Evolutionary conservation across 2,797 vertebrate species (phyloP).

Genomic region (Sarcoramphus papa): DNA sequence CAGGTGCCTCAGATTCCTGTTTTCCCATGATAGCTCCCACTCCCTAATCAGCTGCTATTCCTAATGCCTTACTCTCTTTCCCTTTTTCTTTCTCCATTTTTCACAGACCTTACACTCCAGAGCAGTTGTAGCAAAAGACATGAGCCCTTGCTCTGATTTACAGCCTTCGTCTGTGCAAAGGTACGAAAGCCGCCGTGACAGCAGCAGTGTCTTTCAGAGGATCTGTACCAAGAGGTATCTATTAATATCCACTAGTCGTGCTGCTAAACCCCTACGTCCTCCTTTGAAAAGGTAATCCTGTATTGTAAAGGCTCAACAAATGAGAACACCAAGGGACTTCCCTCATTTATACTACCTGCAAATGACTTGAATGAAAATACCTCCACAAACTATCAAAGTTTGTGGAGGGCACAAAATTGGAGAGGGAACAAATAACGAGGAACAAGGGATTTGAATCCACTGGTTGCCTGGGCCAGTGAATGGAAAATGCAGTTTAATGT

Average conservation of each 20-base stretch:
- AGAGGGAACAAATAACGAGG: slow-evolving; percentile 65
- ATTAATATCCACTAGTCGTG: slow-evolving; percentile 7
- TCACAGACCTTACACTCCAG: not conserved
- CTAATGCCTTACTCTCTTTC: not conserved
- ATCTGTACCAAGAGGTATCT: not conserved
- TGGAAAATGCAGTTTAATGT: slow-evolving; percentile 70
- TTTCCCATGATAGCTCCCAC: not conserved
- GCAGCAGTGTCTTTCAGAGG: not conserved
- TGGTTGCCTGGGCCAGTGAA: slow-evolving; percentile 43
- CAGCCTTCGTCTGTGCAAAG: not conserved
- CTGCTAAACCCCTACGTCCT: not conserved
- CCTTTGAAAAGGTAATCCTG: slow-evolving; percentile 29
- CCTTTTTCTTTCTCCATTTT: not conserved
- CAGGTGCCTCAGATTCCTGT: not conserved
- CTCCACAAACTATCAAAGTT: slow-evolving; percentile 12
- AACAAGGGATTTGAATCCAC: slow-evolving; percentile 65
- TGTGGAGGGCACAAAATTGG: slow-evolving; percentile 43
- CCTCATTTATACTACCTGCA: slow-evolving; percentile 59
- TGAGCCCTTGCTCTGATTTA: not conserved
- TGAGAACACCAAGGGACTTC: slow-evolving; percentile 39
- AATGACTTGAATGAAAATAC: slow-evolving; percentile 49
- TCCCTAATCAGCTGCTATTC: not conserved
- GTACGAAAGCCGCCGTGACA: not conserved
- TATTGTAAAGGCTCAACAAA: slow-evolving; percentile 25
- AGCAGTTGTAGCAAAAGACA: not conserved